Evolutionary conservation across 2,797 vertebrate genomes (phyloP).

Genomic region (Schizothorax lantsangensis): DNA sequence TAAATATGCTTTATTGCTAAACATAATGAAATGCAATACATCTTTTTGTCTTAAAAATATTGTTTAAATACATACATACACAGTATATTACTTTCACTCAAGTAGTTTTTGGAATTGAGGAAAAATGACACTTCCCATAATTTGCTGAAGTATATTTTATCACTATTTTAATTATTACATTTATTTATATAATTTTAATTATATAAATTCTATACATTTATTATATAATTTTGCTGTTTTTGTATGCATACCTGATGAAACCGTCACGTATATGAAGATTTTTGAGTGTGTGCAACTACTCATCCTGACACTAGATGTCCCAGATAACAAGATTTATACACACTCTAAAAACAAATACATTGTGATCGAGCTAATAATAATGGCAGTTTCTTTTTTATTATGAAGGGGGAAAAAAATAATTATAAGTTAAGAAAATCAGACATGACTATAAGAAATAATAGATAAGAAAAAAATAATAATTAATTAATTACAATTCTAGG

Average conservation of each 20-base stretch:
- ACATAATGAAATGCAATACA: background rate
- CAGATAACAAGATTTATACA: background rate
- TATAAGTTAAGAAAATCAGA: background rate
- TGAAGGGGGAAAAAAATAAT: background rate
- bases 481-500: background rate
- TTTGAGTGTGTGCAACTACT: background rate
- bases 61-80: background rate
- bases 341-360: background rate
- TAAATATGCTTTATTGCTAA: background rate
- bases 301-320: background rate
- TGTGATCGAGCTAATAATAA: background rate
- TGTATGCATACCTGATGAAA: background rate
- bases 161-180: background rate
- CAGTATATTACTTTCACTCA: background rate
- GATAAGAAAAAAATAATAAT: background rate
- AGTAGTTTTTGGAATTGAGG: background rate
- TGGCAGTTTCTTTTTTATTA: background rate
- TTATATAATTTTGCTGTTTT: background rate
- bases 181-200: too few relatives aligned
- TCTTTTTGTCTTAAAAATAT: background rate
- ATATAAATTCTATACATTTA: too few relatives aligned
- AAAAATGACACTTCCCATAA: background rate
- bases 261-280: background rate
- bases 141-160: background rate
- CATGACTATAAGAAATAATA: background rate